These are phyloP conservation scores for Pissodes strobi DNA, from an alignment of 1,140 invertebrate genomes.

Conservation along the genomic window DNA sequence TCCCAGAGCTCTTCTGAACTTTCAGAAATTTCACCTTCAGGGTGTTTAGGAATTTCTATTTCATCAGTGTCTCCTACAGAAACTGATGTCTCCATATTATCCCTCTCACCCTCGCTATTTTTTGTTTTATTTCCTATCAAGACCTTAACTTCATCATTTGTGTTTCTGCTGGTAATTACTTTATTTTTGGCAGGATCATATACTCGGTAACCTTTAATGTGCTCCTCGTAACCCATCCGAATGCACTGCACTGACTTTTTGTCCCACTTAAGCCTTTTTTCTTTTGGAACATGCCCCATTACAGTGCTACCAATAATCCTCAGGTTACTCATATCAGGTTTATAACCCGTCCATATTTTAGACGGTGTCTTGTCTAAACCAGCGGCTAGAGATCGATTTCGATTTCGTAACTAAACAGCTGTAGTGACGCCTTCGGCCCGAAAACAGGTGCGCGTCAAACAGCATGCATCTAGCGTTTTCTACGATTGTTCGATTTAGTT, in stretches of 20 bases:
- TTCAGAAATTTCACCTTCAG: too few species aligned
- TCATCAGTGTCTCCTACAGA: neutral
- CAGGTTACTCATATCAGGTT: constrained; percentile 44
- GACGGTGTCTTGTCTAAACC: constrained; percentile 36
- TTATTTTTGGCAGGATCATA: constrained; percentile 43
- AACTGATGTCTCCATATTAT: neutral
- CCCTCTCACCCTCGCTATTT: too few species aligned
- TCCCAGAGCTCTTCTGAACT: too few species aligned
- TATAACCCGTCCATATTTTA: constrained; percentile 41
- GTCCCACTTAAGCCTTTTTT: constrained; percentile 41
- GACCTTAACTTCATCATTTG: too few species aligned
- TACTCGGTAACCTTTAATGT: constrained; percentile 39
- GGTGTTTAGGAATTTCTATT: too few species aligned
- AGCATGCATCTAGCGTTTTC: constrained; percentile 54
- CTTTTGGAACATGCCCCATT: constrained; percentile 49
- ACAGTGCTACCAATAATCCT: constrained; percentile 46
- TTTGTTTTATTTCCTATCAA: too few species aligned
- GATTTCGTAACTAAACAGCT: constrained; percentile 58
- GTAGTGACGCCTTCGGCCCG: constrained; percentile 56
- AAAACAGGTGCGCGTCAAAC: constrained; percentile 50
- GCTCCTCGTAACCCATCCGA: constrained; percentile 37
- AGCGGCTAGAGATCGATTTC: constrained; percentile 46
- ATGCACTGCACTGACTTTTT: constrained; percentile 42
- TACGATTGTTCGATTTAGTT: constrained; percentile 53
- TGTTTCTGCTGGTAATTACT: constrained; percentile 45